Conservation (phyloP, 2,888 invertebrate genomes). For the Hypselothyrea guttata region DNA sequence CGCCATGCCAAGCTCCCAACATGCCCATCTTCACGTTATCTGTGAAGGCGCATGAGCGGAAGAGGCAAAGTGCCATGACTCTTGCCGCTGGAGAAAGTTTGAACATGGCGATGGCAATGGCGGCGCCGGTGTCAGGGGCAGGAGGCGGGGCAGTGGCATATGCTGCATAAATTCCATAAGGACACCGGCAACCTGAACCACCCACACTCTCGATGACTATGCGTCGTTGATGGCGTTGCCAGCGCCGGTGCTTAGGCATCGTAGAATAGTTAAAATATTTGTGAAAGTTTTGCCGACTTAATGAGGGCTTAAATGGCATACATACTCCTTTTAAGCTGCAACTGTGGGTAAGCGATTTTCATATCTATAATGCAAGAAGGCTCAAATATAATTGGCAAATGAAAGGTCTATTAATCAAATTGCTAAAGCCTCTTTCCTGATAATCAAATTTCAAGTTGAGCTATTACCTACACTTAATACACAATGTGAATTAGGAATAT, state of each 20-base stretch:
- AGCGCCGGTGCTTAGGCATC: constrained; percentile 58
- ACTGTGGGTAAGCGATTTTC: constrained; percentile 43
- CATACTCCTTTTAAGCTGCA: constrained; percentile 44
- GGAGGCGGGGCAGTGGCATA: constrained; percentile 31
- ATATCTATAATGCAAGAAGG: too few species aligned
- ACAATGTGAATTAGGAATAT: too few species aligned
- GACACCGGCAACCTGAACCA: constrained; percentile 39
- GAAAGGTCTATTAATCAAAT: too few species aligned
- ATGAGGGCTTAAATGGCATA: constrained; percentile 65
- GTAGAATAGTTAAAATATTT: constrained; percentile 67
- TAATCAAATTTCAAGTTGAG: too few species aligned
- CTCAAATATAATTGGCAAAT: neutral
- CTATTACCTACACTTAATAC: too few species aligned
- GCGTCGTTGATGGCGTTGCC: too few species aligned
- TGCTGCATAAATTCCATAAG: constrained; percentile 65
- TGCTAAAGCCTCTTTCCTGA: too few species aligned
- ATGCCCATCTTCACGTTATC: constrained; percentile 25
- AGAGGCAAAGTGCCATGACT: constrained; percentile 29
- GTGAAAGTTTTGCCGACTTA: constrained; percentile 58
- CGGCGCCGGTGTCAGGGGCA: neutral
- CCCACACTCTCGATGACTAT: constrained; percentile 14
- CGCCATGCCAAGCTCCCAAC: neutral
- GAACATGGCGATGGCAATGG: neutral
- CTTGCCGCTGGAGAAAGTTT: constrained; percentile 52
- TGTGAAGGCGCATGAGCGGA: constrained; percentile 6